Evolutionary conservation across 2,797 vertebrate species (phyloP), one percentile per base, ranked within the genome.

Genomic region (Anas bernieri): DNA sequence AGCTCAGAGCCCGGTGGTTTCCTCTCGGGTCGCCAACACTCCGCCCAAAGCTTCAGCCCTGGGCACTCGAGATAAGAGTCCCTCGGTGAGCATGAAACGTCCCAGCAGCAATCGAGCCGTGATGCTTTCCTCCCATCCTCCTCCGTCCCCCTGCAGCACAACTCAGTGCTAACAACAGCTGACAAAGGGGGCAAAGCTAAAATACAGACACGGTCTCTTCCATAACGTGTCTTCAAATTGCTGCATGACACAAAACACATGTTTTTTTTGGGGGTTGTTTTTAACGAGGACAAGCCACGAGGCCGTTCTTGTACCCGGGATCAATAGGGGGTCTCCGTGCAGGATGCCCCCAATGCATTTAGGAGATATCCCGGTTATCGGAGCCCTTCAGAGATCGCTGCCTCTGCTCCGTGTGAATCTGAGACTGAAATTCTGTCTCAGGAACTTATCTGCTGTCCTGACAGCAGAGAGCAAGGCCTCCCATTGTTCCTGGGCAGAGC

Each of bases 271-370:
- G 9, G 52, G 14, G 39, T 43, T 39, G 39, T 31, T 63, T 76
- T 56, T 9, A 26, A 70, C 46, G 10, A 90, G 25, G 3, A 73
- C 7, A 28, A 69, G 46, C 41, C 7, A 45, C 14, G 48, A 58
- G 18, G 66, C 22, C 5, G 20, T 2, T 77, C 50, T 25, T 39
- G 14, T 5, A 28, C n/a, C 68, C 9, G 22, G 31, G 39, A 61
- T 52, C n/a, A 7, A 5, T 5, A 0, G 5, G 6, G 17, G n/a
- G 39, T 43, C 41, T 23, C 37, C 21, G 6, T 1, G 2, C 13
- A 46, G 21, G 50, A 77, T 6, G 30, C 22, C 17, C 8, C 26
- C 69, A 67, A 6, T 17, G 43, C 22, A 8, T 16, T 35, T 20
- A 14, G 0, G 39, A 55, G n/a, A 67, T 2, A 9, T 55, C 58